Base-by-base conservation (phyloP, 2,113 vertebrate genomes). In the Passerina amoena region DNA sequence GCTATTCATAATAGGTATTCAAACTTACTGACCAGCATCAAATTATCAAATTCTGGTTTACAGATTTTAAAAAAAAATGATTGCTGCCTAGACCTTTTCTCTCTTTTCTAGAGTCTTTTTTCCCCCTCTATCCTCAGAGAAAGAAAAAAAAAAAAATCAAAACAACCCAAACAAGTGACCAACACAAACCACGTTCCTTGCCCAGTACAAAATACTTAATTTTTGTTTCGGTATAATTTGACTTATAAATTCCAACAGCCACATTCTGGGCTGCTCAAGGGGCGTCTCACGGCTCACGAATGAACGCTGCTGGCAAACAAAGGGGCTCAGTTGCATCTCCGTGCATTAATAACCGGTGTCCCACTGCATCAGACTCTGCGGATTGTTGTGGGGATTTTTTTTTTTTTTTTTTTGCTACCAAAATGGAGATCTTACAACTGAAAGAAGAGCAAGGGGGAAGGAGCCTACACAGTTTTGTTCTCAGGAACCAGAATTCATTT, bases 291-390 rank as follows among this genome's bases (percentile, higher is more conserved):
- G 0, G 90, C 76, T 80, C 18, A 45, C 35, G 5, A 91, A 72
- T 19, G 86, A 96, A 82, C 38, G 44, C 90, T 96, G 90, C 93
- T 66, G 92, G 92, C 84, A 93, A 97, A 97, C 96, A 97, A 97
- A 97, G 95, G 94, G 94, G 92, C 89, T 88, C 94, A 89, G 87
- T 92, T 92, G 96, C 85, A 93, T 95, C 92, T 91, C 93, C 6
- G 28, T 94, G 91, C 96, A 84, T 96, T 94, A 92, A 92, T 97
- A 96, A 95, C 87, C 64, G 24, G 82, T 94, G 95, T 91, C 90
- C 94, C 94, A 60, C 91, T 92, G 93, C 96, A 96, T 96, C 88
- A 92, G 35, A 40, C 94, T 68, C 56, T 93, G 92, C 89, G 78
- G 94, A 94, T 72, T 79, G 92, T 83, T 86, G 87, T 60, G 75